A percentile compares a stretch with the other conserved stretches of the same genome.
phyloP scores from a whole-genome alignment of 2,888 invertebrate genomes.

The Drosophila cognata region DNA sequence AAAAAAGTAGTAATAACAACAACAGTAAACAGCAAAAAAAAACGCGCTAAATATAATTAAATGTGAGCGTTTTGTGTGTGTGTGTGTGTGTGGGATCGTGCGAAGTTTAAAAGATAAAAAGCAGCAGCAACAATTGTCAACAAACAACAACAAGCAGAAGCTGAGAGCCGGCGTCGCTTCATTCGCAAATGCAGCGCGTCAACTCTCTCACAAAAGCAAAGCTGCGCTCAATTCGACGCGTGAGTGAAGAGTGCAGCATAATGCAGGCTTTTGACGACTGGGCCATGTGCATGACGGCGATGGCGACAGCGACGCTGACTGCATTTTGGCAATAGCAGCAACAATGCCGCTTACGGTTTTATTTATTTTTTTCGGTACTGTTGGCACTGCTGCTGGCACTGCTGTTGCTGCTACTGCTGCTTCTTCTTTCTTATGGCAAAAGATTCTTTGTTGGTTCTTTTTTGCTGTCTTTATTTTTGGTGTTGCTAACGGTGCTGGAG shows the following conservation, averaged over 20 bases:
- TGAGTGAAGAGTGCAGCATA: slow-evolving; percentile 7
- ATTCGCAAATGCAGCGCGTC: slow-evolving; percentile 15
- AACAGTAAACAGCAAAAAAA: slow-evolving; percentile 41
- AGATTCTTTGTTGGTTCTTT: slow-evolving; percentile 39
- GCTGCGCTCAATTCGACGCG: slow-evolving; percentile 24
- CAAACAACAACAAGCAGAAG: slow-evolving; percentile 30
- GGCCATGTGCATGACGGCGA: slow-evolving; percentile 31
- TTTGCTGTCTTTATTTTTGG: slow-evolving; percentile 50
- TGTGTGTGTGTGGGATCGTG: slow-evolving; percentile 36
- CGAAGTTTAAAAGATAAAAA: slow-evolving; percentile 47
- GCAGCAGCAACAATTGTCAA: slow-evolving; percentile 32
- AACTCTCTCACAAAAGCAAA: slow-evolving; percentile 49
- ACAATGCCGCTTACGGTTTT: slow-evolving; percentile 46
- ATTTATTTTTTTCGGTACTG: slow-evolving; percentile 44
- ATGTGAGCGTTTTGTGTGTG: slow-evolving; percentile 54
- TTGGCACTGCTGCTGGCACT: slow-evolving; percentile 16
- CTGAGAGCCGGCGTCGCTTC: slow-evolving; percentile 8
- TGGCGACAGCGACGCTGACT: slow-evolving; percentile 33
- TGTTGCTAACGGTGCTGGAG: slow-evolving; percentile 74
- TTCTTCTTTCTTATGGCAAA: slow-evolving; percentile 20
- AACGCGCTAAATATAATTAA: slow-evolving; percentile 70
- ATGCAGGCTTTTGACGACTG: not conserved
- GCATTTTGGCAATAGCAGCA: slow-evolving; percentile 50
- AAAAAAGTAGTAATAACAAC: slow-evolving; percentile 47
- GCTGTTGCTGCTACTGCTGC: slow-evolving; percentile 2